Percentiles rank a stretch among this genome's conserved stretches.
Evolutionary conservation across 2,888 invertebrate genomes (phyloP).

Genomic region (Iphiclides podalirius): DNA sequence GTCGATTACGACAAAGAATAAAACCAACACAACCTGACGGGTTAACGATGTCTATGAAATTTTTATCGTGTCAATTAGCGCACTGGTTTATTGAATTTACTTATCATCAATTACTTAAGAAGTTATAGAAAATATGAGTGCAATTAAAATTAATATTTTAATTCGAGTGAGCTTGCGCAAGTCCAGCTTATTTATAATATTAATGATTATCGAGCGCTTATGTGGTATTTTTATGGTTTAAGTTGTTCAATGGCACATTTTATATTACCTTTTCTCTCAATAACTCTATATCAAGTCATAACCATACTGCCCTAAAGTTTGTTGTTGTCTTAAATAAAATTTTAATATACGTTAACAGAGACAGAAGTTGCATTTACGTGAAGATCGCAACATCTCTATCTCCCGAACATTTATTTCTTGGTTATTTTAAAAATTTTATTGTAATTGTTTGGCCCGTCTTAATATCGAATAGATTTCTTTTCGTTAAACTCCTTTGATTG

Average conservation of each 20-base stretch:
- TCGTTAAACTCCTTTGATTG: too few species aligned
- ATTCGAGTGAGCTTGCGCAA: constrained; percentile 5
- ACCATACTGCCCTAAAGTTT: too few species aligned
- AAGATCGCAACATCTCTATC: too few species aligned
- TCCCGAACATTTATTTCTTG: too few species aligned
- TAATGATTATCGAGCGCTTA: constrained; percentile 5
- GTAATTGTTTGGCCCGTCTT: too few species aligned
- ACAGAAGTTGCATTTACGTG: too few species aligned
- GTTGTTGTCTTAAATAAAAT: too few species aligned
- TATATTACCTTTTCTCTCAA: constrained; percentile 2
- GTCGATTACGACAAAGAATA: too few species aligned
- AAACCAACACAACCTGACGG: too few species aligned
- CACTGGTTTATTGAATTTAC: background rate
- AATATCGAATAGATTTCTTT: too few species aligned
- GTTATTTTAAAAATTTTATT: too few species aligned
- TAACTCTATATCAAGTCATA: background rate
- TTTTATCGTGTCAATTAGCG: background rate
- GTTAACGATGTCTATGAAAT: background rate
- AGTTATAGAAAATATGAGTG: background rate
- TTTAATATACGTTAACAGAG: too few species aligned
- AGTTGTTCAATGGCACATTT: background rate
- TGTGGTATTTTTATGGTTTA: constrained; percentile 2
- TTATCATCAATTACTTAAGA: constrained; percentile 1
- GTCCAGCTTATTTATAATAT: background rate
- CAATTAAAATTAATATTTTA: constrained; percentile 11